Conservation (phyloP, 2,113 vertebrate genomes). For the Cricetomys ansorgei region DNA sequence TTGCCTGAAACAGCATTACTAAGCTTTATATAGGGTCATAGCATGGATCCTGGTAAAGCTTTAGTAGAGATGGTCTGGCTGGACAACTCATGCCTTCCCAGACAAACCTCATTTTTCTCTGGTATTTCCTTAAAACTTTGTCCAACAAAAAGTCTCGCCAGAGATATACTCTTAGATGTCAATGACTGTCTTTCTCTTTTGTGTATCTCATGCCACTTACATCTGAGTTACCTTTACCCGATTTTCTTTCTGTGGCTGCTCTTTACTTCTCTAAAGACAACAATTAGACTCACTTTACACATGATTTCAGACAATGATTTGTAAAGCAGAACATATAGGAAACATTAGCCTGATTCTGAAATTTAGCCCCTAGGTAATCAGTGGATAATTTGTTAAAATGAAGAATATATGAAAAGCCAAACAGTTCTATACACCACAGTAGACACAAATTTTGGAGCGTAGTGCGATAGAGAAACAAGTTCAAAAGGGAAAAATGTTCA, state of each 20-base stretch:
- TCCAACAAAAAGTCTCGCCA: neutral
- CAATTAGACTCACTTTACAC: neutral
- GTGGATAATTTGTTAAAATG: neutral
- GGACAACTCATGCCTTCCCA: neutral
- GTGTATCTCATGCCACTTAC: neutral
- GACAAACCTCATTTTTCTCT: neutral
- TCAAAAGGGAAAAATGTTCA: neutral
- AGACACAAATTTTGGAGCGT: neutral
- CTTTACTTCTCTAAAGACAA: neutral
- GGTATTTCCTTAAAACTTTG: neutral
- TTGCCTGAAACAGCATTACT: neutral
- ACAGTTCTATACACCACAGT: neutral
- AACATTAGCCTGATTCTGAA: neutral
- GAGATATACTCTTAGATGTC: neutral
- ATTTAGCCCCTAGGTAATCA: neutral
- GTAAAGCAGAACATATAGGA: neutral
- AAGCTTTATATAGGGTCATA: neutral
- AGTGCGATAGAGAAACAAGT: neutral
- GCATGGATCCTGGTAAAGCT: neutral
- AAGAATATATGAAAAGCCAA: neutral
- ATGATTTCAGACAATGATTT: neutral
- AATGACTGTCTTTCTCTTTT: neutral
- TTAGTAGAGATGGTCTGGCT: neutral
- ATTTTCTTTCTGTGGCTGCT: neutral
- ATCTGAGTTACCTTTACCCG: fast-evolving